A percentile compares a stretch with the other conserved stretches of the same genome.
Evolutionary conservation across 2,113 vertebrate genomes (phyloP).

Genomic region (Numenius arquata): DNA sequence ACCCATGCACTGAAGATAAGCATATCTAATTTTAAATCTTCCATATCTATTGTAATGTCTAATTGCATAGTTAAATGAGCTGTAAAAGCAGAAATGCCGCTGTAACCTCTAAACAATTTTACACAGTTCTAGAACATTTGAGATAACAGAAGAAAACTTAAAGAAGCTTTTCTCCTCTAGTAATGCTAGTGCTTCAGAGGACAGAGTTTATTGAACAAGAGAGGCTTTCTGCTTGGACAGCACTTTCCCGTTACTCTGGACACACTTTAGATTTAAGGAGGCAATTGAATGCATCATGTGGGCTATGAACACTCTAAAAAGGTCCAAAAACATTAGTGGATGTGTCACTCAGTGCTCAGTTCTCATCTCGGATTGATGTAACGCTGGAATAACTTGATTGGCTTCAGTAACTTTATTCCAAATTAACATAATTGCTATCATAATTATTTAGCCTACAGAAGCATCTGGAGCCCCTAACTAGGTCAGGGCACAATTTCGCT

Average conservation of each 20-base stretch:
- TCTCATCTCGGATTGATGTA: neutral
- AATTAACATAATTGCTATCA: constrained; percentile 63
- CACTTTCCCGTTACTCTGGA: constrained; percentile 60
- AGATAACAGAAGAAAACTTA: constrained; percentile 57
- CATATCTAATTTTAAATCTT: constrained; percentile 78
- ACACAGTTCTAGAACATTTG: constrained; percentile 67
- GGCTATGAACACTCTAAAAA: constrained; percentile 22
- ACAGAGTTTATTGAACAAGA: constrained; percentile 69
- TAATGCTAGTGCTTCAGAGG: constrained; percentile 65
- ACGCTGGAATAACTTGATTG: constrained; percentile 40
- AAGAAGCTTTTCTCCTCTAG: constrained; percentile 63
- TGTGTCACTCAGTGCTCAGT: constrained; percentile 12
- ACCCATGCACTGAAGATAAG: constrained; percentile 69
- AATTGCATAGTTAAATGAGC: constrained; percentile 77
- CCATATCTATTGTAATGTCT: constrained; percentile 73
- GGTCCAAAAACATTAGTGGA: constrained; percentile 31
- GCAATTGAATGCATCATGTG: constrained; percentile 50
- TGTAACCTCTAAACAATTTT: constrained; percentile 68
- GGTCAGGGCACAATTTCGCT: constrained; percentile 15
- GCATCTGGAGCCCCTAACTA: constrained; percentile 50
- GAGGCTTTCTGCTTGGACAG: constrained; percentile 72
- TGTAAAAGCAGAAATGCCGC: constrained; percentile 62
- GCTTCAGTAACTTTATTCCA: constrained; percentile 60
- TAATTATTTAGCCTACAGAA: constrained; percentile 55
- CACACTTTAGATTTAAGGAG: constrained; percentile 53